These are phyloP conservation scores for Nematostella vectensis DNA, from an alignment of 92 coral and sea anemone species.

Conservation along the genomic window DNA sequence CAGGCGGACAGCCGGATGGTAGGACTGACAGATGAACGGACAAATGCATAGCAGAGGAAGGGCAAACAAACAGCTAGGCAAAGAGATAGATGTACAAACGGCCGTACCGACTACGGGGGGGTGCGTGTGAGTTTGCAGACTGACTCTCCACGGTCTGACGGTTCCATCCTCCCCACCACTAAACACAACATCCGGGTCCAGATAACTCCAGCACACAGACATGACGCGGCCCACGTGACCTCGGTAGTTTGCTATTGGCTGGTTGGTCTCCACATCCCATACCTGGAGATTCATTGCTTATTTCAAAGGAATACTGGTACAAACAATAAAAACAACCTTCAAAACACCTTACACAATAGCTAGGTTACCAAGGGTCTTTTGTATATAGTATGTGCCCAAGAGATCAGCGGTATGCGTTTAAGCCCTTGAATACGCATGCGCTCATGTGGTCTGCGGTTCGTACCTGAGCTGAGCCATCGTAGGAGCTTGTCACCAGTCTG, in stretches of 20 bases:
- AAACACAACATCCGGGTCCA: conserved; percentile 82
- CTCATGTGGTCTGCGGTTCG: too few species aligned
- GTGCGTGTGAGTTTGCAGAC: conserved; percentile 44
- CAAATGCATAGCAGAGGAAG: too few species aligned
- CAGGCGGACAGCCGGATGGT: too few species aligned
- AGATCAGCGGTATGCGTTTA: too few species aligned
- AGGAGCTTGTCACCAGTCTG: conserved; percentile 70
- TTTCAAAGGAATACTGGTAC: not conserved
- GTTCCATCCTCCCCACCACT: conserved; percentile 98
- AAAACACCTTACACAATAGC: too few species aligned
- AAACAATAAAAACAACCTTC: too few species aligned
- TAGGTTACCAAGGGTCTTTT: too few species aligned
- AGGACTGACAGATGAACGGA: too few species aligned
- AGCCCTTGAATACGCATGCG: too few species aligned
- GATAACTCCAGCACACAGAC: conserved; percentile 90
- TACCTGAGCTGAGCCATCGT: conserved; percentile 96
- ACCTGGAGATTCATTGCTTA: conserved; percentile 31
- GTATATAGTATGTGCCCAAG: too few species aligned
- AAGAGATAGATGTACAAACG: too few species aligned
- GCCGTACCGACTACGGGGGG: conserved; percentile 72
- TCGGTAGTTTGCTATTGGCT: conserved; percentile 69
- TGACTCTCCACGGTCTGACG: conserved; percentile 84
- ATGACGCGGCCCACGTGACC: conserved; percentile 89
- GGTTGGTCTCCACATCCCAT: conserved; percentile 80
- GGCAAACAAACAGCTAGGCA: too few species aligned